phyloP scores from a whole-genome alignment of 1,140 invertebrate genomes.

The Triops cancriformis region DNA sequence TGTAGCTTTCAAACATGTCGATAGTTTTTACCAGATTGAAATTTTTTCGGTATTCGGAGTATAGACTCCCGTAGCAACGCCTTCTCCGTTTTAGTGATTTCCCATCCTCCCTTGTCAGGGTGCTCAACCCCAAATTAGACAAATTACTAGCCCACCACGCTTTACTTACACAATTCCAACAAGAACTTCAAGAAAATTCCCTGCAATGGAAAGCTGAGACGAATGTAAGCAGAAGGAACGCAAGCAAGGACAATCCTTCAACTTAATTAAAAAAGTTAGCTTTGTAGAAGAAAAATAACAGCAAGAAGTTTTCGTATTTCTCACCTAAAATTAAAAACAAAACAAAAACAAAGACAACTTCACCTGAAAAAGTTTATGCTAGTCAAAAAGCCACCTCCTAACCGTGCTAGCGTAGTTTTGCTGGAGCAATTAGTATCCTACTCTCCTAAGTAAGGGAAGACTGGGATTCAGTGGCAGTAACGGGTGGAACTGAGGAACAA shows the following conservation, averaged over 20 bases:
- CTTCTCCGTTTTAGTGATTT: not conserved
- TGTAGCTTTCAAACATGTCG: not conserved
- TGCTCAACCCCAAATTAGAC: not conserved
- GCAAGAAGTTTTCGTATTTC: not conserved
- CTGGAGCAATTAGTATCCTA: not conserved
- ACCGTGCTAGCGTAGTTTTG: not conserved
- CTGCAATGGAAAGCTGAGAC: not conserved
- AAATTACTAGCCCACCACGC: not conserved
- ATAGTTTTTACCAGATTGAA: not conserved
- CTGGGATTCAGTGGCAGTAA: no score
- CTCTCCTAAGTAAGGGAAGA: no score
- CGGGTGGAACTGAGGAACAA: no score
- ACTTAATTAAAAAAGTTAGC: not conserved
- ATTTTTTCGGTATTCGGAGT: not conserved
- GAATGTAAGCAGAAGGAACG: no score
- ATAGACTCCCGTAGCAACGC: not conserved
- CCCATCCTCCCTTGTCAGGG: not conserved
- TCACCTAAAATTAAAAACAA: not conserved
- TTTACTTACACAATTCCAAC: not conserved
- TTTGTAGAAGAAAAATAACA: not conserved
- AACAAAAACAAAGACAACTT: not conserved
- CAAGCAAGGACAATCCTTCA: no score
- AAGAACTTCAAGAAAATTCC: not conserved
- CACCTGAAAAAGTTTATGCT: not conserved
- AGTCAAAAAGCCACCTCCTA: not conserved